Percentiles rank a stretch among this genome's conserved stretches.
Conservation (phyloP, 2,113 vertebrate species). For the Dunckerocampus dactyliophorus region DNA sequence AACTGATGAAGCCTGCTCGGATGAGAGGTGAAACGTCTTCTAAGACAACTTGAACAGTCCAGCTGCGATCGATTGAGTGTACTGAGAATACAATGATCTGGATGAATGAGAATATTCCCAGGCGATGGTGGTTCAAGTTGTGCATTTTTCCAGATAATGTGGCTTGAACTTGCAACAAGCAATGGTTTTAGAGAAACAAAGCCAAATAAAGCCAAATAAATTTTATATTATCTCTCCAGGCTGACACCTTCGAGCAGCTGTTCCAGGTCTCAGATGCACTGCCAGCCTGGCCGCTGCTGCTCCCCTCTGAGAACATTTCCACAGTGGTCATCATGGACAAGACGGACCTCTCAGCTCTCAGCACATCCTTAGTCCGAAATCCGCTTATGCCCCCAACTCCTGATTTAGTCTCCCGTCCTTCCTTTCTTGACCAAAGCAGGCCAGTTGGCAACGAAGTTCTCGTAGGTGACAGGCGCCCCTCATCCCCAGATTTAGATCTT, state of each 20-base stretch:
- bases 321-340: constrained; percentile 78
- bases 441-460: constrained; percentile 29
- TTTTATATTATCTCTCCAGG: constrained; percentile 66
- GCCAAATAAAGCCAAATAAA: neutral
- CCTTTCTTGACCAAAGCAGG: constrained; percentile 9
- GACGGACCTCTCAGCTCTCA: constrained; percentile 35
- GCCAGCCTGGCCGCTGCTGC: constrained; percentile 77
- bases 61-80: too few species aligned
- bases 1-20: too few species aligned
- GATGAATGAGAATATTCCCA: too few species aligned
- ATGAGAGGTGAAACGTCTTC: too few species aligned
- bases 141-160: too few species aligned
- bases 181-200: too few species aligned
- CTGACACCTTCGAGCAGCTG: constrained; percentile 81
- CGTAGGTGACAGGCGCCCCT: constrained; percentile 23
- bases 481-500: constrained; percentile 37
- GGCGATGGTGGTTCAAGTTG: too few species aligned
- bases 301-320: constrained; percentile 81
- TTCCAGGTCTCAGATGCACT: constrained; percentile 74
- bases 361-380: constrained; percentile 26
- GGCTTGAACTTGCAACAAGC: too few species aligned
- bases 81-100: too few species aligned
- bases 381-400: constrained; percentile 15
- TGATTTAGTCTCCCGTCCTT: neutral
- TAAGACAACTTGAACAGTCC: too few species aligned